Evolutionary conservation across 2,888 invertebrate genomes (phyloP).

Genomic region (Lasius platythorax): DNA sequence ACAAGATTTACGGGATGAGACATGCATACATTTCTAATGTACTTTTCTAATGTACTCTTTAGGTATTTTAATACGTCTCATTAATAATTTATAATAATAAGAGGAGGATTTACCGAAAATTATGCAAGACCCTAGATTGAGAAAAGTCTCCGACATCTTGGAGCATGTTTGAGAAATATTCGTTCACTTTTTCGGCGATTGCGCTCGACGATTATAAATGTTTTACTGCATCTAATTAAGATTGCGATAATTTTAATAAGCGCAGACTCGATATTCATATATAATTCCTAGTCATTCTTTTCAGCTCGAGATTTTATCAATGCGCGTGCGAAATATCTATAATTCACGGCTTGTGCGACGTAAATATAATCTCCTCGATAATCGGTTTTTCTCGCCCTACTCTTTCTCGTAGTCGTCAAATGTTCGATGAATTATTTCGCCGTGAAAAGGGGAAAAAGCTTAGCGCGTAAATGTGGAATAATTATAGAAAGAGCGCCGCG

Average conservation of each 20-base stretch:
- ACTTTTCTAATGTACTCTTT: background rate
- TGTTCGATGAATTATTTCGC: slow-evolving; percentile 24
- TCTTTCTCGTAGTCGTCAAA: slow-evolving; percentile 7
- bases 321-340: background rate
- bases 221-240: background rate
- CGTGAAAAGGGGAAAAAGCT: slow-evolving; percentile 13
- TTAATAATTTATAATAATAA: background rate
- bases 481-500: slow-evolving; percentile 32
- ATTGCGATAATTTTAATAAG: background rate
- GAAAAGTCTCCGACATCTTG: background rate
- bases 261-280: background rate
- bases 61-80: background rate
- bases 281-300: background rate
- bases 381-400: slow-evolving; percentile 25
- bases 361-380: slow-evolving; percentile 23
- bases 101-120: background rate
- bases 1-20: slow-evolving; percentile 32
- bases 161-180: background rate
- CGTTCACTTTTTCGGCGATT: background rate
- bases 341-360: background rate
- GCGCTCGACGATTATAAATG: background rate
- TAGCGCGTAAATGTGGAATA: slow-evolving; percentile 38
- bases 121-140: background rate
- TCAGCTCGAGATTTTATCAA: background rate
- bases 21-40: background rate